A percentile compares a stretch with the other conserved stretches of the same genome.
Conservation (phyloP, 2,797 vertebrate genomes). For the Fratercula arctica region DNA sequence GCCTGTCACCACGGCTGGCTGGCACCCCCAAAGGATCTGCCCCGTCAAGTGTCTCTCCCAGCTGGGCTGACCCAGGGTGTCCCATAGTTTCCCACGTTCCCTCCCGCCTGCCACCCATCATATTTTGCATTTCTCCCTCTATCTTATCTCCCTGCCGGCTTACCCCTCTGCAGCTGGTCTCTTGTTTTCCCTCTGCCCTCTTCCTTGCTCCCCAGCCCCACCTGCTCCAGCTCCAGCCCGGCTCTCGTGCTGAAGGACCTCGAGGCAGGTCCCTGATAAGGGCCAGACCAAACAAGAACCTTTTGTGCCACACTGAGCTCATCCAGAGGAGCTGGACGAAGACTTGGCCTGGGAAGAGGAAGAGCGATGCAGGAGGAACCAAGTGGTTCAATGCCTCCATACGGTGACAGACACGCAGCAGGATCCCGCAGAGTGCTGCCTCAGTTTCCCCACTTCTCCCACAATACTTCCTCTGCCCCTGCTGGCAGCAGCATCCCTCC, state of each 20-base stretch:
- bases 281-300: slow-evolving; percentile 59
- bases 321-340: neutral
- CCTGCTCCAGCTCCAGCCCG: neutral
- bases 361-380: neutral
- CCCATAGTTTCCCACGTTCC: slow-evolving; percentile 38
- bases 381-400: neutral
- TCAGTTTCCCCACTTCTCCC: neutral
- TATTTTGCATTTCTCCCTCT: slow-evolving; percentile 63
- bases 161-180: slow-evolving; percentile 48
- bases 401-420: neutral
- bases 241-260: neutral
- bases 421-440: rapidly evolving
- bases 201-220: neutral
- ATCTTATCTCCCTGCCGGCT: slow-evolving; percentile 21
- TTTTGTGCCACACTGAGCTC: slow-evolving; percentile 11
- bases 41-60: neutral
- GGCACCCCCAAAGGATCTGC: neutral
- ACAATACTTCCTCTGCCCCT: neutral
- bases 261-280: slow-evolving; percentile 25
- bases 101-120: neutral
- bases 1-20: neutral
- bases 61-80: neutral
- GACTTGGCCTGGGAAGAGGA: neutral
- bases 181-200: slow-evolving; percentile 43
- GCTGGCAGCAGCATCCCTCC: neutral